phyloP scores from a whole-genome alignment of 64 coral and sea anemone species.

The Hydrozoanthus tunicans region DNA sequence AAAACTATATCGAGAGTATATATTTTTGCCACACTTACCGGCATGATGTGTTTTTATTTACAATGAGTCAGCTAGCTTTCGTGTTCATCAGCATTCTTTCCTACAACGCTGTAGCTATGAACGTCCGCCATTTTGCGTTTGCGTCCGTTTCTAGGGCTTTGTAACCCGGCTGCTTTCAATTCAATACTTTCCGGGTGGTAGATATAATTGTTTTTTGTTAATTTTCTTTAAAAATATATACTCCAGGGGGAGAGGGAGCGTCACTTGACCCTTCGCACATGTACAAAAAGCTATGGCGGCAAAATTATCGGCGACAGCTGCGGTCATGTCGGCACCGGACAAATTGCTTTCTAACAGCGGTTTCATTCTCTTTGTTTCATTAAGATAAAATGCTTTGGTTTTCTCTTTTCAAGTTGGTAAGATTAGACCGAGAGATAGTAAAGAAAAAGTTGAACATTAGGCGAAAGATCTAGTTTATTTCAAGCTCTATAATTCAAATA shows the following conservation, averaged over 20 bases:
- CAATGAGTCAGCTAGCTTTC: neutral
- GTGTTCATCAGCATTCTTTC: neutral
- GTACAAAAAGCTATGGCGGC: too few relatives aligned
- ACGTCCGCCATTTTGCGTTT: slow-evolving; percentile 41
- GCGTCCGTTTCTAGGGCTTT: slow-evolving; percentile 45
- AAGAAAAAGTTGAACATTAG: neutral
- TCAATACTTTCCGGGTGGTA: neutral
- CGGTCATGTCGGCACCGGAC: neutral
- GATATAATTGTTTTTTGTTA: neutral
- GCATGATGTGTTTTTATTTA: neutral
- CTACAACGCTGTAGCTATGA: neutral
- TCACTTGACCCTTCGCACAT: too few relatives aligned
- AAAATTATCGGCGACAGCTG: neutral
- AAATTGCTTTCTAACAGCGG: neutral
- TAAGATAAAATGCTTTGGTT: slow-evolving; percentile 11
- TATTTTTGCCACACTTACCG: slow-evolving; percentile 2
- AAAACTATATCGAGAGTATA: neutral
- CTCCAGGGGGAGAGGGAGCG: too few relatives aligned
- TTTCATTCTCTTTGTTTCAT: neutral
- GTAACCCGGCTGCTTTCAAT: slow-evolving; percentile 24
- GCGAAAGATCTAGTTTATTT: too few relatives aligned
- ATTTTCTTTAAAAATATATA: neutral
- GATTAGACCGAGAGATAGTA: neutral
- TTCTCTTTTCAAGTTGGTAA: neutral
- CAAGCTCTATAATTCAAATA: too few relatives aligned